Conservation (phyloP, 2,113 vertebrate genomes). For the Anhinga rufa region DNA sequence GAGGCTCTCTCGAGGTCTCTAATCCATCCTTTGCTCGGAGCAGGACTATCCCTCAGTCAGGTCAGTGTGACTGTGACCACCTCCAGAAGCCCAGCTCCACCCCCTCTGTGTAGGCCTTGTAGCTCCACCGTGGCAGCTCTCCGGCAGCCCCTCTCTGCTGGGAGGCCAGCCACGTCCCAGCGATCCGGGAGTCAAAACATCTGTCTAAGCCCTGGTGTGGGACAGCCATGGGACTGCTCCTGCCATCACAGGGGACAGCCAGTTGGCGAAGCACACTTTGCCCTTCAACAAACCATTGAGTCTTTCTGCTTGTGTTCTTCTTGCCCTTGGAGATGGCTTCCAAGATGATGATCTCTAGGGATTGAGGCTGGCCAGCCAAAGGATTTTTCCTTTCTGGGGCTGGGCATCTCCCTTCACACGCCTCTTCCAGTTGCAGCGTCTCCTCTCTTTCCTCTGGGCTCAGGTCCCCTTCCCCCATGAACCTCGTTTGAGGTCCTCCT, state of each 20-base stretch:
- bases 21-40: background rate
- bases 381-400: background rate
- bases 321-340: background rate
- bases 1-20: background rate
- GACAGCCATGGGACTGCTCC: accelerated
- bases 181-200: too few relatives aligned
- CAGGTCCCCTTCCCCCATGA: background rate
- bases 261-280: too few relatives aligned
- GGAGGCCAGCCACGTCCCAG: background rate
- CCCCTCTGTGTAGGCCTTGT: background rate
- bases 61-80: background rate
- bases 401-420: background rate
- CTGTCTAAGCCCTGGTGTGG: background rate
- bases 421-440: background rate
- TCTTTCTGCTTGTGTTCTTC: background rate
- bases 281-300: too few relatives aligned
- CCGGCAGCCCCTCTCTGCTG: background rate
- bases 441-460: background rate
- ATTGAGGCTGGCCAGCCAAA: background rate
- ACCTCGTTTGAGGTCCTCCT: too few relatives aligned
- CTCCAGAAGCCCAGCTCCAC: background rate
- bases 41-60: background rate
- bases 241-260: accelerated
- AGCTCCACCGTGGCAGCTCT: background rate
- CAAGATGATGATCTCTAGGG: background rate